Evolutionary conservation across 2,797 vertebrate species (phyloP), one percentile per base, ranked within the genome.

Genomic region (Enteromius mattozi): DNA sequence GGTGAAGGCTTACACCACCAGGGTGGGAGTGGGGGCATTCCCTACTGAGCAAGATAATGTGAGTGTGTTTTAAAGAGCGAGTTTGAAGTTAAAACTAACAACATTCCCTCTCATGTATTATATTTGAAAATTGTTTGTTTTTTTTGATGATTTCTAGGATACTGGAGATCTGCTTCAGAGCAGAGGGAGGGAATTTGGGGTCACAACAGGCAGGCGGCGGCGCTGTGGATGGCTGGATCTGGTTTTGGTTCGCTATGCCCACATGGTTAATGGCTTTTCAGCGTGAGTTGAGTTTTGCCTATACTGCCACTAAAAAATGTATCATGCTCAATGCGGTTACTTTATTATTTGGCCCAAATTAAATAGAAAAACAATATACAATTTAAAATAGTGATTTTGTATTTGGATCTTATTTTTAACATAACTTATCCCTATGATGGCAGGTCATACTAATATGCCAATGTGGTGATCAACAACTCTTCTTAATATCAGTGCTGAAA

Each of bases 181-280:
- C 30, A 93, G 91, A 80, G 96, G 96, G 30, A 91, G 92, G 68
- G 96, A 96, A 89, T 71, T 96, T 0, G 96, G 96, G 0, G 96
- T 96, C 86, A 96, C 96, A 0, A 96, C 96, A 0, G 96, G 95
- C 89, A 92, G 95, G 4, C 93, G 77, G 80, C 88, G 96, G 47
- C 95, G 95, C 8, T 96, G 96, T n/a, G 96, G 96, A 27, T 96
- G 96, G 96, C 90, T 96, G 89, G 96, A 96, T 83, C 89, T 96
- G 86, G 93, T 96, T 74, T 87, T 96, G 87, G 95, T 96, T 90
- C 88, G 95, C 92, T 96, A 96, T 24, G 95, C 96, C 77, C 95
- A 96, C 90, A 96, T 96, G 96, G 94, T 96, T 89, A 96, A 96
- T 0, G 95, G 95, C 63, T 96, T 96, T 88, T 92, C 95, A 16